Conservation (phyloP, 2,888 invertebrate species). For the Plemyria rubiginata region DNA sequence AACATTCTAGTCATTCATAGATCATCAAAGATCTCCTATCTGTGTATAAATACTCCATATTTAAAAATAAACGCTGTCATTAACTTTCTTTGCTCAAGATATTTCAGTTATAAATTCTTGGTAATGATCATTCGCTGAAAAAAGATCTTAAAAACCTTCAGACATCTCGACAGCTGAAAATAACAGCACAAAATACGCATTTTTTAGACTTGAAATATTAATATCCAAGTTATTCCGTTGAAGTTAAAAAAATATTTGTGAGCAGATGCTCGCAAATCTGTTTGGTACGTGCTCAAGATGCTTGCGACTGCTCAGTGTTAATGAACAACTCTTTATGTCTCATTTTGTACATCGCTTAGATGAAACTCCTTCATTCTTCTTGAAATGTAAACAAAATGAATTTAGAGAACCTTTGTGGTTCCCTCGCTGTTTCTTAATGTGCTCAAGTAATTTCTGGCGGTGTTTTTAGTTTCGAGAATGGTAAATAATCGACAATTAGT, state of each 20-base stretch:
- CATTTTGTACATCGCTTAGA: slow-evolving; percentile 37
- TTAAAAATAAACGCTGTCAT: no score
- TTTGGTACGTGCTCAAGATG: slow-evolving; percentile 72
- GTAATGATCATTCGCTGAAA: slow-evolving; percentile 12
- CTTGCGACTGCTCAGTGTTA: slow-evolving; percentile 61
- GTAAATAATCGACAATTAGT: neutral
- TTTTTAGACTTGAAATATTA: slow-evolving; percentile 24
- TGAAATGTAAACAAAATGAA: slow-evolving; percentile 27
- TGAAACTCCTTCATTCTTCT: slow-evolving; percentile 26
- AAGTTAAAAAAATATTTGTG: slow-evolving; percentile 28
- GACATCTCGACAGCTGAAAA: slow-evolving; percentile 25
- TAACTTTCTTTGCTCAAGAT: neutral
- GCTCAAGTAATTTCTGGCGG: slow-evolving; percentile 7
- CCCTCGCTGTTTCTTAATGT: slow-evolving; percentile 11
- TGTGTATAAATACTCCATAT: neutral
- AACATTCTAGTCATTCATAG: neutral
- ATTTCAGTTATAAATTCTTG: slow-evolving; percentile 7
- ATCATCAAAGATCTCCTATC: neutral
- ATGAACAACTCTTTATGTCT: slow-evolving; percentile 63
- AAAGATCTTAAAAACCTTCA: slow-evolving; percentile 13
- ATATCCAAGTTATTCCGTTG: slow-evolving; percentile 30
- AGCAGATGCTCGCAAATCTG: slow-evolving; percentile 60
- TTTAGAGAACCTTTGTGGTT: slow-evolving; percentile 18
- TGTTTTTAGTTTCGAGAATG: slow-evolving; percentile 6
- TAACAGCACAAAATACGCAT: slow-evolving; percentile 21